These are phyloP conservation scores for Gopherus evgoodei DNA, from an alignment of 2,113 vertebrate genomes.

Conservation along the genomic window DNA sequence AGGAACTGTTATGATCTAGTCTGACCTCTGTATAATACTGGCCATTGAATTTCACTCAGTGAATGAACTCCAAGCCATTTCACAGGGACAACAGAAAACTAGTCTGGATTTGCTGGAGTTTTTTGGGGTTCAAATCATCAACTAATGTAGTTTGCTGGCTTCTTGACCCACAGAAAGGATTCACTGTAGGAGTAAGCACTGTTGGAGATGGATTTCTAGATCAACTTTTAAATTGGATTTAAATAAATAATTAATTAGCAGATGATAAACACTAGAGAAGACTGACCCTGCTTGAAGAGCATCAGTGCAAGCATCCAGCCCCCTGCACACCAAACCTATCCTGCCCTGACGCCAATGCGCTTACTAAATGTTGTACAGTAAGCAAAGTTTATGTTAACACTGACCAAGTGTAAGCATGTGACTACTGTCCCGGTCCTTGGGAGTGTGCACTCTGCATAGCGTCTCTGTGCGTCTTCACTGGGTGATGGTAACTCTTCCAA, in stretches of 20 bases:
- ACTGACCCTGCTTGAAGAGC: neutral
- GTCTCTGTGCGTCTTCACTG: rapidly evolving
- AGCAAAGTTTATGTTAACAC: neutral
- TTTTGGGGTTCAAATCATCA: neutral
- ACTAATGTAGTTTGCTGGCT: neutral
- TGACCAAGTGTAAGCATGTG: neutral
- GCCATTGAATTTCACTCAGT: neutral
- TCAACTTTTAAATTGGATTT: neutral
- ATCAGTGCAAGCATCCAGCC: neutral
- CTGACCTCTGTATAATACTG: neutral
- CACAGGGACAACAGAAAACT: neutral
- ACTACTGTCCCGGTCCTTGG: neutral
- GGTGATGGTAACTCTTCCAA: neutral
- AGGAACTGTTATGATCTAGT: neutral
- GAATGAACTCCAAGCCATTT: neutral
- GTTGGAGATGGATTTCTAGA: neutral
- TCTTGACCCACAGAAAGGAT: neutral
- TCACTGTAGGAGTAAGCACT: neutral
- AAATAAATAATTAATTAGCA: neutral
- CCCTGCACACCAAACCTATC: neutral
- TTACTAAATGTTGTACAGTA: neutral
- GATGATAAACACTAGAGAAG: slow-evolving; percentile 10
- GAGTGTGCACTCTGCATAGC: neutral
- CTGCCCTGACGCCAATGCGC: neutral
- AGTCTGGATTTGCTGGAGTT: neutral